Conservation (phyloP, 2,113 vertebrate genomes). For the Ciconia maguari region DNA sequence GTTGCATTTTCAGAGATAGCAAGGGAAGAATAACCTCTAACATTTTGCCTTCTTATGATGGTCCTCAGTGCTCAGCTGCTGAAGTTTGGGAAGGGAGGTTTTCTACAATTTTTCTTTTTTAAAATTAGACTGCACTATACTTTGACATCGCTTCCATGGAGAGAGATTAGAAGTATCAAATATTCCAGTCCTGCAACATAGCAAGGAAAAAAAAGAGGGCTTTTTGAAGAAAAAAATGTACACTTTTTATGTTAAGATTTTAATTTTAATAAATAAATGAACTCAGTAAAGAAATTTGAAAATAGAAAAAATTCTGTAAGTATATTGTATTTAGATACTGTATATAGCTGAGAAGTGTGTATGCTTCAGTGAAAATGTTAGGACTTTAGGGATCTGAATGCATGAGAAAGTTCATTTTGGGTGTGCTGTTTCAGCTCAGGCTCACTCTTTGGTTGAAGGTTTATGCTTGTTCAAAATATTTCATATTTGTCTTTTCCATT, state of each 20-base stretch:
- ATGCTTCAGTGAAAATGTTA: neutral
- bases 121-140: constrained; percentile 17
- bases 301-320: neutral
- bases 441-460: neutral
- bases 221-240: neutral
- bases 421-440: neutral
- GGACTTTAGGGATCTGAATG: neutral
- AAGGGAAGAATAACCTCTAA: constrained; percentile 43
- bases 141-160: constrained; percentile 7
- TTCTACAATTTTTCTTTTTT: neutral
- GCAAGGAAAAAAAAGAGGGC: neutral
- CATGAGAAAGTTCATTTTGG: neutral
- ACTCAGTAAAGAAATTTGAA: neutral
- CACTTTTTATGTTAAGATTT: neutral
- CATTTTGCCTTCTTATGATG: neutral
- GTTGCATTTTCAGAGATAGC: constrained; percentile 49
- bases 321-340: neutral
- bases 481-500: neutral
- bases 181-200: neutral
- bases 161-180: constrained; percentile 11
- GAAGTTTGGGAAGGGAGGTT: neutral
- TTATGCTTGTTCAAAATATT: neutral
- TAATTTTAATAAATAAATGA: neutral
- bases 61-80: neutral
- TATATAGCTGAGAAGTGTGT: neutral